Evolutionary conservation across 1,140 invertebrate species (phyloP), one percentile per base, ranked within the genome.

Genomic region (Streblospio benedicti): DNA sequence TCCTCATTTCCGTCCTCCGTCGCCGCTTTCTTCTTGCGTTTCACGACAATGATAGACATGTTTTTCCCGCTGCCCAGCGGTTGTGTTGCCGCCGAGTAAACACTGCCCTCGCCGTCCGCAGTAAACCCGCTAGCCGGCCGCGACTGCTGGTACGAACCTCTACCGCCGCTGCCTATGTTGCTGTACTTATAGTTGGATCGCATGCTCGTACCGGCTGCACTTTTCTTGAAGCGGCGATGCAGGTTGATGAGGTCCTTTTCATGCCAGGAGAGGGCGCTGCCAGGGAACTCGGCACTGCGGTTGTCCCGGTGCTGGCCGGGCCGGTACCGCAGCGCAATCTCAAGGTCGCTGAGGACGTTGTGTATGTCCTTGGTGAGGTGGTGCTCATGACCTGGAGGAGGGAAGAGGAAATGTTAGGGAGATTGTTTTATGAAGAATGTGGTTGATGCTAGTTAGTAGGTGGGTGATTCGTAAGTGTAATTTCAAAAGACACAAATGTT

Each of bases 361-460:
- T 64, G 52, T 3, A 67, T 65, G 33, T 58, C 57, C 30, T 62
- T 60, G 0, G 69, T 70, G 4, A 65, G 61, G n/a, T 62, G 64
- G 41, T 72, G 69, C 2, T 68, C 60, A 2, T 61, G 62, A 25
- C 69, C 71, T 71, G 64, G 23, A 65, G 56, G 45, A 58, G 27
- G 60, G 44, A 57, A 18, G 31, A 65, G 50, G 9, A 53, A 44
- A 56, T 35, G 23, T 33, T 3, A 33, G 33, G 9, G 20, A 16
- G 12, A 54, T 16, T 18, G 31, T 2, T 35, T 16, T 32, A n/a
- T 18, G 20, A 18, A 32, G 20, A 28, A 33, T 33, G 2, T 18
- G 16, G 4, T 43, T 5, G 3, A n/a, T n/a, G n/a, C n/a, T n/a
- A n/a, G n/a, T n/a, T n/a, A n/a, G n/a, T n/a, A n/a, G n/a, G n/a